Conservation (phyloP, 1,140 invertebrate genomes). For the Drosophila carrolli region DNA sequence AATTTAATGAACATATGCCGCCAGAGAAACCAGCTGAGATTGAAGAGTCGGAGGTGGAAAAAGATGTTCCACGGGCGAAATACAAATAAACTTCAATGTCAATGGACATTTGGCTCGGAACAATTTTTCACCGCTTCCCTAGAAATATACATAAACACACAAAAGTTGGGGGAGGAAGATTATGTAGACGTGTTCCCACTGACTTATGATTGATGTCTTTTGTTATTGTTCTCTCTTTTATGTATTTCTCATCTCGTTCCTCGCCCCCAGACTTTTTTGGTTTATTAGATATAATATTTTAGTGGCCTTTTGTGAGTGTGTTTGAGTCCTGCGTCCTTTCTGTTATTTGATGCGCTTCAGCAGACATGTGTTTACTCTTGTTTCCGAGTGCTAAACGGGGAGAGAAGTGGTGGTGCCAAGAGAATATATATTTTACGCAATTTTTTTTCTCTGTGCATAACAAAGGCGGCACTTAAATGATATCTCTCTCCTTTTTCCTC, state of each 20-base stretch:
- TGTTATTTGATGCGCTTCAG: conserved; percentile 59
- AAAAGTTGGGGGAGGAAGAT: conserved; percentile 40
- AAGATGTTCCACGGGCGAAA: conserved; percentile 31
- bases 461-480: conserved; percentile 70
- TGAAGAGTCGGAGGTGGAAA: conserved; percentile 25
- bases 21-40: conserved; percentile 34
- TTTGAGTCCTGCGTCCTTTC: conserved; percentile 26
- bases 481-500: conserved; percentile 22
- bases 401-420: neutral
- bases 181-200: conserved; percentile 67
- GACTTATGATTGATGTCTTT: conserved; percentile 83
- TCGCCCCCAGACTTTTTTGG: conserved; percentile 33
- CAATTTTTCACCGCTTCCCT: conserved; percentile 42
- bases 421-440: conserved; percentile 40
- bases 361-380: conserved; percentile 77
- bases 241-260: conserved; percentile 36
- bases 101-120: conserved; percentile 25
- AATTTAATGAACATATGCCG: conserved; percentile 81
- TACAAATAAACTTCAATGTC: conserved; percentile 33
- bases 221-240: conserved; percentile 66
- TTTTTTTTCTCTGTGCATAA: conserved; percentile 54
- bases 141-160: conserved; percentile 56
- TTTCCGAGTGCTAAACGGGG: conserved; percentile 39
- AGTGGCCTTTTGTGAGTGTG: conserved; percentile 63
- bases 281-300: conserved; percentile 83